Percentiles rank a stretch among this genome's conserved stretches.
Conservation (phyloP, 2,888 invertebrate species). For the Augiades crinisus region DNA sequence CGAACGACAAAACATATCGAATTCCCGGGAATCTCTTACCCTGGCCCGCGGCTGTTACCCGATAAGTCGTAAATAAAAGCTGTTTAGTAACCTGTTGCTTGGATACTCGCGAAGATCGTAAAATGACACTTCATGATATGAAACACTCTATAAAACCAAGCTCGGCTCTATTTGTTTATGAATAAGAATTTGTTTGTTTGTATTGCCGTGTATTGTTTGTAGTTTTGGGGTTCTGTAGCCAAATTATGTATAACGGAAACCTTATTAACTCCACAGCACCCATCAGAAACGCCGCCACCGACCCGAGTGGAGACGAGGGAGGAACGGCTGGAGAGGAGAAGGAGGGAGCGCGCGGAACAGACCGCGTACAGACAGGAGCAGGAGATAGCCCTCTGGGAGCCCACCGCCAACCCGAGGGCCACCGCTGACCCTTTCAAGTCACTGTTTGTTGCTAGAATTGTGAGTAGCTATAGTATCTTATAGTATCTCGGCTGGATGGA, state of each 20-base stretch:
- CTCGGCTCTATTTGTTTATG: background rate
- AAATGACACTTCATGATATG: conserved; percentile 16
- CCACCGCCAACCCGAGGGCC: conserved; percentile 86
- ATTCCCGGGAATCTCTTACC: too few relatives aligned
- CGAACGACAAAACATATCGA: too few relatives aligned
- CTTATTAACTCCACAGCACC: conserved; percentile 84
- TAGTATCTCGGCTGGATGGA: too few relatives aligned
- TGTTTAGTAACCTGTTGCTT: conserved; percentile 14
- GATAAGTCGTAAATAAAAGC: conserved; percentile 18
- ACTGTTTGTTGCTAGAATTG: conserved; percentile 97
- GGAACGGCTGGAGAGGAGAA: conserved; percentile 93
- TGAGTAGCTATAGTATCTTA: too few relatives aligned
- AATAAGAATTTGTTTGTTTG: background rate
- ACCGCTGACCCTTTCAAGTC: conserved; percentile 98
- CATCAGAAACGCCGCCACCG: conserved; percentile 98
- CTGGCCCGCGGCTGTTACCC: background rate
- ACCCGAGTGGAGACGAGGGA: conserved; percentile 97
- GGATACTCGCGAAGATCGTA: conserved; percentile 8
- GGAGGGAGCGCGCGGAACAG: conserved; percentile 97
- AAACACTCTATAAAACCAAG: conserved; percentile 6
- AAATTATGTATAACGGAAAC: too few relatives aligned
- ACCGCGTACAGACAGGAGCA: conserved; percentile 99
- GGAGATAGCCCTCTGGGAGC: conserved; percentile 98
- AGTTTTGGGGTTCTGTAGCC: too few relatives aligned
- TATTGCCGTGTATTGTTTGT: background rate